Conservation (phyloP, 2,797 vertebrate species). For the Poeciliopsis infans region DNA sequence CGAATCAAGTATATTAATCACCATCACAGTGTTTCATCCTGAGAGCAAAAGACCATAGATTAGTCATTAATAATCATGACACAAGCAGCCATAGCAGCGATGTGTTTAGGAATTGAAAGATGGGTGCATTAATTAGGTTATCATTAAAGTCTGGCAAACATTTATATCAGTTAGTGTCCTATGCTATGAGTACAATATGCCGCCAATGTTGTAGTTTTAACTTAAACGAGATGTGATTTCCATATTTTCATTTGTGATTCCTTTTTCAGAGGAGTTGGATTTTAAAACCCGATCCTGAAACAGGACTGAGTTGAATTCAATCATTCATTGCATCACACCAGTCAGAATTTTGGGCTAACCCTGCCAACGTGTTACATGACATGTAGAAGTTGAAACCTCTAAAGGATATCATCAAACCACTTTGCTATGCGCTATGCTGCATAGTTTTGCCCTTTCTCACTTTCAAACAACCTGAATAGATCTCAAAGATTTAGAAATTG, state of each 20-base stretch:
- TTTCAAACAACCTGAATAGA: not conserved
- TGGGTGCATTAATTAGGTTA: conserved; percentile 62
- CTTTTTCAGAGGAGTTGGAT: not conserved
- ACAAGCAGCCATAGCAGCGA: conserved; percentile 27
- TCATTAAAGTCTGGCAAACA: conserved; percentile 49
- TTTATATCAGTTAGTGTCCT: conserved; percentile 52
- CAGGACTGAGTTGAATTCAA: not conserved
- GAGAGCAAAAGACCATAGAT: conserved; percentile 31
- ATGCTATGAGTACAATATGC: conserved; percentile 4
- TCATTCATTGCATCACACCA: not conserved
- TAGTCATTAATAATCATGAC: conserved; percentile 58
- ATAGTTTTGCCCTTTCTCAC: not conserved
- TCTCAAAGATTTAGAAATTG: not conserved
- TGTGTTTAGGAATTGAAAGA: conserved; percentile 53
- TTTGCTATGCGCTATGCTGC: not conserved
- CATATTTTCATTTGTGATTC: not conserved
- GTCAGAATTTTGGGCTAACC: not conserved
- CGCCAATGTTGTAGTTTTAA: conserved; percentile 19
- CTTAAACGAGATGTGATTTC: not conserved
- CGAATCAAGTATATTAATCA: conserved; percentile 47
- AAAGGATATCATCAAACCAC: not conserved
- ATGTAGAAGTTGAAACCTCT: not conserved
- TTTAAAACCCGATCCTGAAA: not conserved
- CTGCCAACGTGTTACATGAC: not conserved
- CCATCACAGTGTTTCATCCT: conserved; percentile 30